Evolutionary conservation across 1,140 invertebrate species (phyloP).

Genomic region (Diploscapter pachys): DNA sequence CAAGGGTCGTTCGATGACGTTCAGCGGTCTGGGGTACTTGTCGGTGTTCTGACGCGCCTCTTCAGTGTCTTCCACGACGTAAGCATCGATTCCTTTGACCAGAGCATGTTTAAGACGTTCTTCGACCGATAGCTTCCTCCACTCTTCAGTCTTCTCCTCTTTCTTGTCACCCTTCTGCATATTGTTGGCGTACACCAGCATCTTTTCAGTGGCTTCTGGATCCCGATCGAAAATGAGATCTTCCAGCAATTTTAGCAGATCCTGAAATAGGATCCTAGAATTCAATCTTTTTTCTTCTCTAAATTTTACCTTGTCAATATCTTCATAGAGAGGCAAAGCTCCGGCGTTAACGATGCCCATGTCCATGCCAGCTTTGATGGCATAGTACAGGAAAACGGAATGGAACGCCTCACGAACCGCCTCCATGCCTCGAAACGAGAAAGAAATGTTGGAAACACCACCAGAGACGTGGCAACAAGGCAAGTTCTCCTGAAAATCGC

Average conservation of each 20-base stretch:
- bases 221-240: constrained; percentile 65
- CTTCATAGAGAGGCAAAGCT: constrained; percentile 65
- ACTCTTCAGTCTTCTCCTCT: constrained; percentile 53
- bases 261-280: not conserved
- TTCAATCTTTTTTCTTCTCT: no score
- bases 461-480: constrained; percentile 66
- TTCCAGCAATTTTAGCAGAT: constrained; percentile 63
- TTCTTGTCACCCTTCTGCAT: constrained; percentile 56
- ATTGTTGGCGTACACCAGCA: constrained; percentile 64
- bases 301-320: constrained; percentile 61
- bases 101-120: constrained; percentile 64
- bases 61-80: constrained; percentile 66
- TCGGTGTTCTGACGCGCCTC: constrained; percentile 61
- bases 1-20: constrained; percentile 69
- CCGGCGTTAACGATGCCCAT: constrained; percentile 70
- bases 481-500: constrained; percentile 60
- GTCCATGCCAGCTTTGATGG: constrained; percentile 67
- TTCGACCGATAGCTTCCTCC: constrained; percentile 61
- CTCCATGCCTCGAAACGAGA: constrained; percentile 69
- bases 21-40: constrained; percentile 65
- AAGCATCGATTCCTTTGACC: constrained; percentile 66
- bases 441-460: constrained; percentile 69
- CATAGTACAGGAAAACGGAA: constrained; percentile 68
- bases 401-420: constrained; percentile 69
- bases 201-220: constrained; percentile 65